phyloP scores from a whole-genome alignment of 2,888 invertebrate genomes.

The Philhelius pedissequus region DNA sequence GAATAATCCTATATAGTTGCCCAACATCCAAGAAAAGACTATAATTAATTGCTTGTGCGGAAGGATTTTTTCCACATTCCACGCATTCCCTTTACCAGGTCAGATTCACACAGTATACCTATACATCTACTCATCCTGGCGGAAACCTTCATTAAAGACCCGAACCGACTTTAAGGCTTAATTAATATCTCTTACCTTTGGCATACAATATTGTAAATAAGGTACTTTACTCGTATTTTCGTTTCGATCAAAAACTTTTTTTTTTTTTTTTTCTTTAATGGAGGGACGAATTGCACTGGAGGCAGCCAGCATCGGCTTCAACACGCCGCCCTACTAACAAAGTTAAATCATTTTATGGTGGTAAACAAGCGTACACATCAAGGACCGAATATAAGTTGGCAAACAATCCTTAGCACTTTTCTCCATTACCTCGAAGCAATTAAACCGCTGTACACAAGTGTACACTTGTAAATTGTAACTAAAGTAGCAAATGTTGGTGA shows the following conservation, averaged over 20 bases:
- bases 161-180: conserved; percentile 39
- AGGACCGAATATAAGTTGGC: conserved; percentile 48
- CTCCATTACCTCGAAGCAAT: conserved; percentile 59
- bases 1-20: conserved; percentile 13
- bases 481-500: neutral
- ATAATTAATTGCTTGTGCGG: conserved; percentile 16
- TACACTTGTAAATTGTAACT: conserved; percentile 6
- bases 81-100: neutral
- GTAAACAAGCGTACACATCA: conserved; percentile 39
- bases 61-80: conserved; percentile 10
- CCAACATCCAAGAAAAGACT: conserved; percentile 16
- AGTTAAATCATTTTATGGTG: conserved; percentile 50
- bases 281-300: too few species aligned
- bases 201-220: conserved; percentile 40
- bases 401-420: conserved; percentile 63
- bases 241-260: neutral
- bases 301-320: neutral
- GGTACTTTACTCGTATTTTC: neutral
- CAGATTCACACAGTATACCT: neutral
- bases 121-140: neutral
- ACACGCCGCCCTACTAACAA: conserved; percentile 21
- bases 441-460: conserved; percentile 32
- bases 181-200: conserved; percentile 60
- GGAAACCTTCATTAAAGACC: conserved; percentile 44
- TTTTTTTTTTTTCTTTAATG: neutral